A percentile compares a stretch with the other conserved stretches of the same genome.
phyloP scores from a whole-genome alignment of 2,888 invertebrate species.

The Lasiommata megera region DNA sequence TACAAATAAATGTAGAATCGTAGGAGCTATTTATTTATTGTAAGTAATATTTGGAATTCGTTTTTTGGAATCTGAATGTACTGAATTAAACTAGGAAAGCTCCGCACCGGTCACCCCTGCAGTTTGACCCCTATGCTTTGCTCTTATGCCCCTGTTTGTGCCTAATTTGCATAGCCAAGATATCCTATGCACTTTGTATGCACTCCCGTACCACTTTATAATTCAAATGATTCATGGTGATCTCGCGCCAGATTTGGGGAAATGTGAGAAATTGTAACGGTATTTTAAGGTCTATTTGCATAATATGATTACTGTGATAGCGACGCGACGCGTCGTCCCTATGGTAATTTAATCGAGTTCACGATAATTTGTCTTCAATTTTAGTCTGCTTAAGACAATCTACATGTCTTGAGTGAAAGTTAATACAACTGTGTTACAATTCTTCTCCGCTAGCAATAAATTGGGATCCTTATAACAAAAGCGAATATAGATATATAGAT shows the following conservation, averaged over 20 bases:
- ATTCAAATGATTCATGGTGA: conserved; percentile 71
- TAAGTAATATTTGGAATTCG: no score
- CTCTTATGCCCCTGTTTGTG: conserved; percentile 43
- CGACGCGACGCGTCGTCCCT: not conserved
- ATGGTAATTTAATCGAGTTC: not conserved
- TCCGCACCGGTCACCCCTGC: conserved; percentile 10
- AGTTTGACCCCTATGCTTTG: conserved; percentile 22
- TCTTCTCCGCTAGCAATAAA: no score
- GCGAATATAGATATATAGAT: no score
- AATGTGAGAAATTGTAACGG: conserved; percentile 79
- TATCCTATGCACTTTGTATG: conserved; percentile 72
- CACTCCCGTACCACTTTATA: conserved; percentile 76
- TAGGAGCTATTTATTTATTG: not conserved
- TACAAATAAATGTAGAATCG: not conserved
- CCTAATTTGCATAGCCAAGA: conserved; percentile 69
- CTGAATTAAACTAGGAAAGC: conserved; percentile 9
- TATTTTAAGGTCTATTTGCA: conserved; percentile 44
- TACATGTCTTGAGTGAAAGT: not conserved
- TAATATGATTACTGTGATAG: conserved; percentile 1
- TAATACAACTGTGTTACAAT: no score
- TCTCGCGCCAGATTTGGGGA: conserved; percentile 57
- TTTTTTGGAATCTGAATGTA: conserved; percentile 10
- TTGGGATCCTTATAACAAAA: no score
- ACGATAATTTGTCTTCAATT: not conserved
- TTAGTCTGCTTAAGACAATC: not conserved